Percentiles rank a stretch among this genome's conserved stretches.
These are phyloP conservation scores for Heliothis subflexa DNA, from an alignment of 1,140 invertebrate species.

Conservation along the genomic window DNA sequence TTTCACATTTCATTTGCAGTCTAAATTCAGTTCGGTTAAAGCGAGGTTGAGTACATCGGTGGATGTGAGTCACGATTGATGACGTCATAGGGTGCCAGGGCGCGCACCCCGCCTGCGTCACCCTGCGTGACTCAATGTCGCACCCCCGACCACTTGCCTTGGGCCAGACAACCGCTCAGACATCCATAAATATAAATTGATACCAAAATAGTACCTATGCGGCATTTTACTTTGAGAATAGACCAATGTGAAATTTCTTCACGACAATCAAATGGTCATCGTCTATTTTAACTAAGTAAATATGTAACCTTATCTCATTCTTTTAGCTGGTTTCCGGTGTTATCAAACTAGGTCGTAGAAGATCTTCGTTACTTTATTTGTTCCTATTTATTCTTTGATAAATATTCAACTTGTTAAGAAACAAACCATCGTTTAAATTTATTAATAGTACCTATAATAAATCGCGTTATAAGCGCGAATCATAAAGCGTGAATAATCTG, in stretches of 20 bases:
- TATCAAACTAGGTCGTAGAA: constrained; percentile 37
- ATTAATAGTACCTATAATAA: too few species aligned
- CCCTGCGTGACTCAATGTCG: constrained; percentile 67
- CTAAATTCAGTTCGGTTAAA: constrained; percentile 29
- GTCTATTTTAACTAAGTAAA: constrained; percentile 11
- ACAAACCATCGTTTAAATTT: not conserved
- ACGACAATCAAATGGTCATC: constrained; percentile 1
- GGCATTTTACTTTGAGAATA: not conserved
- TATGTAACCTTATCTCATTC: constrained; percentile 28
- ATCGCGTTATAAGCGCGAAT: not conserved
- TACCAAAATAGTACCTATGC: constrained; percentile 40
- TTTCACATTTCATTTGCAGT: constrained; percentile 43
- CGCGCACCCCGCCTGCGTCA: constrained; percentile 68
- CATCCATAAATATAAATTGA: constrained; percentile 56
- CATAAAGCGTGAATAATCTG: not conserved
- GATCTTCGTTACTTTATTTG: constrained; percentile 19
- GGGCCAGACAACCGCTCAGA: constrained; percentile 50
- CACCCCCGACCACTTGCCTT: constrained; percentile 46
- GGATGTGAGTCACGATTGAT: constrained; percentile 66
- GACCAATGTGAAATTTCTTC: not conserved
- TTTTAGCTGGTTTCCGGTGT: constrained; percentile 12
- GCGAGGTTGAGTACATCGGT: constrained; percentile 55
- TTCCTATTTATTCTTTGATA: constrained; percentile 5
- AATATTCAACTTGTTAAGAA: not conserved
- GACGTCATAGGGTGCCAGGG: constrained; percentile 72